Base-by-base conservation (phyloP, 2,797 vertebrate species). In the Phoxinus dragarum region DNA sequence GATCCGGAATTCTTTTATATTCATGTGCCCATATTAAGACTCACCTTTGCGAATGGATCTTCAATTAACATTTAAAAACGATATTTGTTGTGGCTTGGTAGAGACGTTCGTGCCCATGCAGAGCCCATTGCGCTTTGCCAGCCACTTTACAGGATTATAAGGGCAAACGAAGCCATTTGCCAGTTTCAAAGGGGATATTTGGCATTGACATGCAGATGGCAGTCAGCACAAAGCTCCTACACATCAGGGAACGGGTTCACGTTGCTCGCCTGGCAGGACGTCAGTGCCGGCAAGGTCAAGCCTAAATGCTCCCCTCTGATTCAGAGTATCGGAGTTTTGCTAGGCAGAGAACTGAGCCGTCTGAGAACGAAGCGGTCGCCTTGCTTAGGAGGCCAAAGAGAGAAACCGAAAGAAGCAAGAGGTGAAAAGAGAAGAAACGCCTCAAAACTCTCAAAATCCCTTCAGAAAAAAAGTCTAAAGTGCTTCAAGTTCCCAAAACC, bases 221-320 rank as follows among this genome's bases (percentile, higher is more conserved):
- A 76, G 49, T 83, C 67, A 79, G 21, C 73, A 89, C 86, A 82
- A 86, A 89, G 77, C 34, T 44, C 52, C 72, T 74, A 83, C 91
- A 89, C 92, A 91, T 94, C 44, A 79, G 49, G 17, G 36, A 90
- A 92, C 84, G 90, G 91, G 89, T 89, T 91, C 92, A 92, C 91
- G 91, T 92, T 92, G 89, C 87, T 88, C 56, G 84, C 84, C 88
- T 93, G 94, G 93, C 93, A 92, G 88, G 67, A 83, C 86, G 88
- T 87, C 88, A 82, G 86, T 88, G 87, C 90, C 90, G 83, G 85
- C 88, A 92, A 94, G 93, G 87, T 93, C 93, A 90, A 84, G 86
- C 61, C 91, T 93, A 93, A 95, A 92, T 93, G 92, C 90, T 90
- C 86, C 66, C n/a, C 75, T 88, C 89, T 89, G 92, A 93, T 92